Evolutionary conservation across 2,113 vertebrate species (phyloP).

Genomic region (Pyrgilauda ruficollis): DNA sequence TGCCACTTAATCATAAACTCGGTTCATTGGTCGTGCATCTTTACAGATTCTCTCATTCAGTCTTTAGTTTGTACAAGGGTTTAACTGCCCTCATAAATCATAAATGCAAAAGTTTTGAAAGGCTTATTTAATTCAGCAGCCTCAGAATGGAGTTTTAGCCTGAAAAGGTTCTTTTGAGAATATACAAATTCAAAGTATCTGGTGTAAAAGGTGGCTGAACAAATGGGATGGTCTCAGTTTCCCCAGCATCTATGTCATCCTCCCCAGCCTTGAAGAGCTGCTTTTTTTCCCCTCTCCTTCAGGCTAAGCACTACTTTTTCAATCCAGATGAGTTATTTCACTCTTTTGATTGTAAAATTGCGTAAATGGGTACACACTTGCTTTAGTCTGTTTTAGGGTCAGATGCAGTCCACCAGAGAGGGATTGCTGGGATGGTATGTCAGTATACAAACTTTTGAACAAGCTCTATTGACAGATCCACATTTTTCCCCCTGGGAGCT

Average conservation of each 20-base stretch:
- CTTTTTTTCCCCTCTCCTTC: neutral
- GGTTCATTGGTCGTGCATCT: neutral
- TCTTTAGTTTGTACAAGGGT: neutral
- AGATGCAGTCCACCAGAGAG: neutral
- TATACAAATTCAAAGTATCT: neutral
- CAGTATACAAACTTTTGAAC: neutral
- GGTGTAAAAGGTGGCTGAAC: neutral
- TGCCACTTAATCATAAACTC: neutral
- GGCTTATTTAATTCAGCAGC: neutral
- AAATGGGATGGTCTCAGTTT: neutral
- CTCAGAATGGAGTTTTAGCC: neutral
- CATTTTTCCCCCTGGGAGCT: neutral
- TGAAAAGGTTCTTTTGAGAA: neutral
- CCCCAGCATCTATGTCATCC: neutral
- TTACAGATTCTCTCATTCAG: neutral
- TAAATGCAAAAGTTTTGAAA: neutral
- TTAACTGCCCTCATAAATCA: conserved; percentile 24
- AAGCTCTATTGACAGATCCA: neutral
- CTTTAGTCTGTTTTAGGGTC: neutral
- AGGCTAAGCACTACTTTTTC: neutral
- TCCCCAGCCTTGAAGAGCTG: neutral
- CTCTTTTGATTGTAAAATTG: neutral
- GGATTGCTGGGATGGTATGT: neutral
- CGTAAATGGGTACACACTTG: neutral
- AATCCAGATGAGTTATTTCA: neutral